Conservation (phyloP, 1,140 invertebrate genomes). For the Kradibia gibbosae region DNA sequence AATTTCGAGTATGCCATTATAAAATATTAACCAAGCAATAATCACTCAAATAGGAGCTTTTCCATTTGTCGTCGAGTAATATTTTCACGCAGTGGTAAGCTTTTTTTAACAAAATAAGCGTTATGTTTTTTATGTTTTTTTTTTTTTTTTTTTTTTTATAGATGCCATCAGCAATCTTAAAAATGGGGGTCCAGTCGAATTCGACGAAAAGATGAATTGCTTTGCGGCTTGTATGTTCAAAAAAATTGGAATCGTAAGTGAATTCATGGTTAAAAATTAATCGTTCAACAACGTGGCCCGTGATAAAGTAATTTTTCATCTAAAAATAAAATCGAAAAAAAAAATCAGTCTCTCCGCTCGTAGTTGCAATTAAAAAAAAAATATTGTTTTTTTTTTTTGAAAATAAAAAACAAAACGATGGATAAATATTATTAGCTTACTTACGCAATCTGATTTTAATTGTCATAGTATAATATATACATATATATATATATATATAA, state of each 20-base stretch:
- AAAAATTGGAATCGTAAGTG: conserved; percentile 58
- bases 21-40: not conserved
- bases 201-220: conserved; percentile 57
- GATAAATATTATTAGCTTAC: not conserved
- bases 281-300: too few relatives aligned
- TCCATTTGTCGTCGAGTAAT: not conserved
- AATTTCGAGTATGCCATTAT: not conserved
- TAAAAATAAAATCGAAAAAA: not conserved
- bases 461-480: too few relatives aligned
- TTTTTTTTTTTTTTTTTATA: conserved; percentile 46
- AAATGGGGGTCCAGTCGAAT: conserved; percentile 41
- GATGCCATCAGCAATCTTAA: conserved; percentile 55
- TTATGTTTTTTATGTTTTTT: not conserved
- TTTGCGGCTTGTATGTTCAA: conserved; percentile 57
- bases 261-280: not conserved
- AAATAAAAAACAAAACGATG: not conserved
- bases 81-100: not conserved
- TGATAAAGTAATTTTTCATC: not conserved
- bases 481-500: too few relatives aligned
- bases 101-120: not conserved
- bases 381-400: conserved; percentile 7
- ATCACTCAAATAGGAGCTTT: not conserved
- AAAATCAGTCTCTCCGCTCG: not conserved
- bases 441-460: too few relatives aligned
- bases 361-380: not conserved